Conservation (phyloP, 2,888 invertebrate genomes). For the Actias luna region DNA sequence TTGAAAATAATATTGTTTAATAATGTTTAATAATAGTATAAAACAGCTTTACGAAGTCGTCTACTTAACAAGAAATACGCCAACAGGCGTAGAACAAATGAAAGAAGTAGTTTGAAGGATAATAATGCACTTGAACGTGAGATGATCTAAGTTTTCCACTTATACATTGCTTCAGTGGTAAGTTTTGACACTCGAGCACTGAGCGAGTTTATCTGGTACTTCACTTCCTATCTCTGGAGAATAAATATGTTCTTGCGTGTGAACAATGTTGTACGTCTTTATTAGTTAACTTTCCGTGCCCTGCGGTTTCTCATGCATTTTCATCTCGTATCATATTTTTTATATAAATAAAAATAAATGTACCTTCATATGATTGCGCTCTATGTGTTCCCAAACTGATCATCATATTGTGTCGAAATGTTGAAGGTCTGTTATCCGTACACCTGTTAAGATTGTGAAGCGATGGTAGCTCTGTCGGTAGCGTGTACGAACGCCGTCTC, state of each 20-base stretch:
- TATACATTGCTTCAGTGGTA: conserved; percentile 11
- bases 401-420: no score
- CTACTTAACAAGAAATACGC: background rate
- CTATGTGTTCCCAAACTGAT: no score
- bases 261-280: no score
- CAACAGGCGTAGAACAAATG: conserved; percentile 2
- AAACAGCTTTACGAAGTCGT: background rate
- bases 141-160: conserved; percentile 24
- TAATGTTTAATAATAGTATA: background rate
- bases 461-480: no score
- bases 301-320: no score
- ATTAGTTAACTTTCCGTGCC: no score
- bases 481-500: no score
- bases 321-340: no score
- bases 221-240: background rate
- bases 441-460: no score
- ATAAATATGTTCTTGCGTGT: background rate
- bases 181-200: conserved; percentile 6
- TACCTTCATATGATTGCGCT: no score
- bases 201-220: background rate
- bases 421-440: no score
- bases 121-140: conserved; percentile 26
- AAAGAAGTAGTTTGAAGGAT: conserved; percentile 19
- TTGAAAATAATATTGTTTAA: background rate
- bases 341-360: no score